Evolutionary conservation across 1,140 invertebrate genomes (phyloP), one percentile per base, ranked within the genome.

Genomic region (Eubasilissa regina): DNA sequence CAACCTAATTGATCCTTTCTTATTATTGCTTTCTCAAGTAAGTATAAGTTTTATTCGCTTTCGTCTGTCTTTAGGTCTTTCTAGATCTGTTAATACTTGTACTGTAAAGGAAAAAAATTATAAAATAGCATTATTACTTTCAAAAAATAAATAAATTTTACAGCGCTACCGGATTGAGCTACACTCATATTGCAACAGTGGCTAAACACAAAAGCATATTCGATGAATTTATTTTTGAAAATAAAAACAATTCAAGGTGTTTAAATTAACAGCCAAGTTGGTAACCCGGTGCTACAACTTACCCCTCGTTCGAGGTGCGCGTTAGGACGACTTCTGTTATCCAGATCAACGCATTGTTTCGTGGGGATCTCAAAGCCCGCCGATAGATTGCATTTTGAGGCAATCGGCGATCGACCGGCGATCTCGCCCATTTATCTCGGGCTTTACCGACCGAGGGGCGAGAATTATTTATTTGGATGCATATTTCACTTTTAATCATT

Each of bases 391-490:
- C 47, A 70, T 70, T 70, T 70, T 70, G 43, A 17, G 45, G 15
- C 45, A 48, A 70, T 70, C 66, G 66, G 15, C 10, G 43, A 70
- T 70, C 66, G 17, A 11, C n/a, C 10, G 13, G 13, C 66, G 45
- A 70, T 70, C 66, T 45, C 43, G 15, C 9, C 66, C 66, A 70
- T 70, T 70, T 70, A 70, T 70, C 66, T 70, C 15, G 45, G 15
- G 15, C 45, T 70, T 13, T 64, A 64, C 60, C 60, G 47, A 70
- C 66, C n/a, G 66, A 45, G 43, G 25, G 43, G 66, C 66, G 60
- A 15, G 66, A 70, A 70, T 47, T 70, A 70, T 70, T 70, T 70
- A 70, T 70, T 70, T 70, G 66, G 15, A 25, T 48, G 43, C 66
- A 70, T 70, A 70, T 70, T 70, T 70, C 66, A 70, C 35, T 15